Evolutionary conservation across 2,888 invertebrate genomes (phyloP), one percentile per base, ranked within the genome.

Genomic region (Metellina segmentata): DNA sequence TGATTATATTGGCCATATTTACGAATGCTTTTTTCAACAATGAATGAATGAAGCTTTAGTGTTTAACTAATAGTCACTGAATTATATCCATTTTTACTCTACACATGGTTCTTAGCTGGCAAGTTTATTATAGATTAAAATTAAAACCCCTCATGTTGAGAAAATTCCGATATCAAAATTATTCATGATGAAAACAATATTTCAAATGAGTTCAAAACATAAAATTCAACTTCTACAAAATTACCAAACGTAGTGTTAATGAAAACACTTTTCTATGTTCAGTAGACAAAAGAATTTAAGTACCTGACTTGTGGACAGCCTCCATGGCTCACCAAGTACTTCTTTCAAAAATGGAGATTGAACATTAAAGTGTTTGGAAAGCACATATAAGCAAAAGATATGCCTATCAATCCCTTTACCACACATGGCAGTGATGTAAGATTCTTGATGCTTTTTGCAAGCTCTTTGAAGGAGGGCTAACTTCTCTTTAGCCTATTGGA

Each of bases 351-450:
- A 99, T n/a, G 98, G 98, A 79, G 98, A 98, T 93, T 99, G 98
- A 9, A 98, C 96, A 95, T 99, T 99, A 93, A 99, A 96, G 95
- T 99, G 99, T 95, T 99, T 99, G 90, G 99, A 99, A 90, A 99
- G 98, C 69, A 99, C 99, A 95, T 99, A 99, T 13, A 99, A 96
- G 94, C 99, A 99, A 96, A 99, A 99, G 77, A 99, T 96, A 95
- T 99, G 99, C 81, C 99, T 96, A 95, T 99, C 99, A 94, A 99
- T 98, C 93, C 99, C 99, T 94, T 97, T 97, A 9, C 99, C 99
- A 89, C 98, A 97, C 99, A 99, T 99, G 11, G 99, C 98, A 95
- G 99, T 98, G 94, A 99, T 98, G 95, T 99, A 99, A 74, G 97
- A 97, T 92, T 96, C 95, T 95, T 99, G 99, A 96, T 99, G 99